Percentiles rank a stretch among this genome's conserved stretches.
Evolutionary conservation across 2,113 vertebrate species (phyloP).

Genomic region (Myiopsitta monachus): DNA sequence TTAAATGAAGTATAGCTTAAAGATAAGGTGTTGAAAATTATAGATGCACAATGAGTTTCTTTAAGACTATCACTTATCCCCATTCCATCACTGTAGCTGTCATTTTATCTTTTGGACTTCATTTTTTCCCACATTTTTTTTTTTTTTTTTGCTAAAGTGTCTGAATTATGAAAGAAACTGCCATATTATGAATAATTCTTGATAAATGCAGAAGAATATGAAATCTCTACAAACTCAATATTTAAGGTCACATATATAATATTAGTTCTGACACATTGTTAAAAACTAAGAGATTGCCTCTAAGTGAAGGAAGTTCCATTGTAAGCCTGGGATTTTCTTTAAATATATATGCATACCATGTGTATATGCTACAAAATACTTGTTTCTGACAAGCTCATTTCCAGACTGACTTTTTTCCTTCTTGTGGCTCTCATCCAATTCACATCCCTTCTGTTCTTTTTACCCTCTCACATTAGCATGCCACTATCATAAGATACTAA

Average conservation of each 20-base stretch:
- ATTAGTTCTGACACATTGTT: not conserved
- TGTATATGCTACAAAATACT: not conserved
- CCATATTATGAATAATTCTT: not conserved
- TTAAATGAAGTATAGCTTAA: slow-evolving; percentile 42
- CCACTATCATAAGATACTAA: not conserved
- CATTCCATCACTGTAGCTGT: slow-evolving; percentile 8
- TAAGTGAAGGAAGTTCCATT: not conserved
- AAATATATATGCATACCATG: not conserved
- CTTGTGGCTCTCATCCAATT: not conserved
- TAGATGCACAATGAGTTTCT: not conserved
- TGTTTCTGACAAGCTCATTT: not conserved
- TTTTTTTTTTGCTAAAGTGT: not conserved
- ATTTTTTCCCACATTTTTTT: not conserved
- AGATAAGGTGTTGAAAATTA: slow-evolving; percentile 52
- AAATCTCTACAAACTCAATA: slow-evolving; percentile 7
- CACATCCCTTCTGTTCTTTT: not conserved
- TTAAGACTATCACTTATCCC: slow-evolving; percentile 32
- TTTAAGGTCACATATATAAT: slow-evolving; percentile 20
- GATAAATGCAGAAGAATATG: not conserved
- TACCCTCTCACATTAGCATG: not conserved
- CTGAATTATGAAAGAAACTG: slow-evolving; percentile 30
- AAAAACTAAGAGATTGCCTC: not conserved
- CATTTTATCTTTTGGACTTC: not conserved
- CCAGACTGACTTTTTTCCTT: not conserved
- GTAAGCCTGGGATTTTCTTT: not conserved